Base-by-base conservation (phyloP, 2,888 invertebrate species). In the Neelides folsomi region DNA sequence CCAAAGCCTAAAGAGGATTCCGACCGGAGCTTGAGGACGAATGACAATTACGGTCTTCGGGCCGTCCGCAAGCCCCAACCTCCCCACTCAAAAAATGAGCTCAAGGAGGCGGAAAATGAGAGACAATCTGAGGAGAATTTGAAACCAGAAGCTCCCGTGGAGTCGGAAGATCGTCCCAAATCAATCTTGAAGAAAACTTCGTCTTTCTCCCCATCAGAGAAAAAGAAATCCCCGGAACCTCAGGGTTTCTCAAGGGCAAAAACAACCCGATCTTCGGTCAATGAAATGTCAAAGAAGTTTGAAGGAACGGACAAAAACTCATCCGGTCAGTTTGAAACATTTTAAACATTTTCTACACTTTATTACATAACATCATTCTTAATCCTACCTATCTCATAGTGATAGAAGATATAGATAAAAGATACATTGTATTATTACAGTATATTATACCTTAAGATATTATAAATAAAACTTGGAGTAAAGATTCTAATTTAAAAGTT, bases 161-260 rank as follows among this genome's bases (percentile, higher is more conserved):
- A 15, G 13, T 5, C 39, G 13, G 39, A 39, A 16, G 13, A 39
- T 3, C 13, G 13, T n/a, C 62, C 62, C 9, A 62, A 62, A 47
- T 62, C 62, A 13, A 62, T 62, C 42, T 53, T 62, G 9, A 62
- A 62, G 53, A 62, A 62, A 54, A 62, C 62, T 36, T 62, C 62
- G 13, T 58, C 58, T 6, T 62, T 62, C 41, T 58, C 58, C n/a
- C 42, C 20, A 13, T 19, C 8, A 19, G 10, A 27, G 45, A n/a
- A 19, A n/a, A 16, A 27, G 45, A 19, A 27, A 6, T 15, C 12
- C 4, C 55, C 8, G 53, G 52, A 18, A 49, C 53, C 7, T 49
- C 47, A 43, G 10, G 38, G 53, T 2, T 53, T 63, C 7, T 62
- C 61, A 12, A 47, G 64, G 42, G 64, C 59, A 27, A 61, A 61